Conservation (phyloP, 2,797 vertebrate genomes). For the Urophycis tenuis region DNA sequence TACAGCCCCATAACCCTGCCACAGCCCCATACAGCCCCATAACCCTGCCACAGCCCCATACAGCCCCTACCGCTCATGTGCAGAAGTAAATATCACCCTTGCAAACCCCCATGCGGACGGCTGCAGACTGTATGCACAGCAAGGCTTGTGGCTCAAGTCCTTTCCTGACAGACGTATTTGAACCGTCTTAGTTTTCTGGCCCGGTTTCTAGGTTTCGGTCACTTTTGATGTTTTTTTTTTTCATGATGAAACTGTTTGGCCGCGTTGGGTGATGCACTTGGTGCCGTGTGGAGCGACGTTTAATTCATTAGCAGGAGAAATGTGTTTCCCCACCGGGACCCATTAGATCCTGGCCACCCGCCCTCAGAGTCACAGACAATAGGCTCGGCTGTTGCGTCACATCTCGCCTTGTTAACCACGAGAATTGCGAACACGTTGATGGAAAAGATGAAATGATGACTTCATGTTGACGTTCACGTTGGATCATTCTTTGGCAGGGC, state of each 20-base stretch:
- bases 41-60: no score
- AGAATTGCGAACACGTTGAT: background rate
- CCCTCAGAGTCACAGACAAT: slow-evolving; percentile 45
- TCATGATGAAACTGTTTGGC: slow-evolving; percentile 66
- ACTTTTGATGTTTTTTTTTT: no score
- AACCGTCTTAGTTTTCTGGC: background rate
- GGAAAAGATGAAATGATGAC: background rate
- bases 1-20: no score
- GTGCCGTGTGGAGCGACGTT: slow-evolving; percentile 19
- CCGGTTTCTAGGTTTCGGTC: background rate
- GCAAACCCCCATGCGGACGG: no score
- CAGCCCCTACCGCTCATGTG: no score
- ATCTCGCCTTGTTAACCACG: background rate
- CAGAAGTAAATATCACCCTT: no score
- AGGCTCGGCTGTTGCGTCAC: slow-evolving; percentile 60
- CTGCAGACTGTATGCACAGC: no score
- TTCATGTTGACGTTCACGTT: background rate
- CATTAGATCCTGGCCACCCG: slow-evolving; percentile 49
- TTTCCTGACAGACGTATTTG: slow-evolving; percentile 21
- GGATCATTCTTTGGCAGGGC: slow-evolving; percentile 67
- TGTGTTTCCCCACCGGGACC: slow-evolving; percentile 53
- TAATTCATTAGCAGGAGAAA: slow-evolving; percentile 54
- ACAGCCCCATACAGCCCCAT: no score
- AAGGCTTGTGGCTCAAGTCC: slow-evolving; percentile 6
- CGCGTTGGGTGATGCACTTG: slow-evolving; percentile 27